Conservation (phyloP, 92 coral and sea anemone genomes). For the Porites cylindrica region DNA sequence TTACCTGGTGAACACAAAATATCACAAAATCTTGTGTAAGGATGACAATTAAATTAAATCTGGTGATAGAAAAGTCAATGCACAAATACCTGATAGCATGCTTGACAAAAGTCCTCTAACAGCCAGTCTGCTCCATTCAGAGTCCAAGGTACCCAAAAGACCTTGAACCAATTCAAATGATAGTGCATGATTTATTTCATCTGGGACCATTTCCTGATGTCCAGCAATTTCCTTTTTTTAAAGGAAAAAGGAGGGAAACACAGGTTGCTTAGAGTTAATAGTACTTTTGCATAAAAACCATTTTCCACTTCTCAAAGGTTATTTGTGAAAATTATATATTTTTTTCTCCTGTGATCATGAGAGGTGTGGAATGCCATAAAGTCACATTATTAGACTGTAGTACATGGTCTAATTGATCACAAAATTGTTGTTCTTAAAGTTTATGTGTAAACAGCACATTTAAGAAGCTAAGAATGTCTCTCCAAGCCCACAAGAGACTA, state of each 20-base stretch:
- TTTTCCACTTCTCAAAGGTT: constrained; percentile 18
- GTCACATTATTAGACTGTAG: constrained; percentile 15
- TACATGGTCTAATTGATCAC: constrained; percentile 16
- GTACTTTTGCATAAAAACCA: constrained; percentile 15
- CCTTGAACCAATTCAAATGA: constrained; percentile 11
- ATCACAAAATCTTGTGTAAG: constrained; percentile 6
- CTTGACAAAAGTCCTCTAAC: constrained; percentile 23
- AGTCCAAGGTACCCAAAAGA: constrained; percentile 12
- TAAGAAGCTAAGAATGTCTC: constrained; percentile 15
- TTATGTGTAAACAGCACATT: constrained; percentile 17
- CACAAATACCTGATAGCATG: constrained; percentile 11
- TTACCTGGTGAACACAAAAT: constrained; percentile 1
- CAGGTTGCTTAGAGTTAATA: constrained; percentile 8
- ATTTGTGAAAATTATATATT: constrained; percentile 9
- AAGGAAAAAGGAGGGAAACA: neutral
- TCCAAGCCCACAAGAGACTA: constrained; percentile 20
- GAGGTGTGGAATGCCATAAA: constrained; percentile 19
- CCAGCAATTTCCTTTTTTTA: constrained; percentile 2
- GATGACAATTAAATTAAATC: constrained; percentile 2
- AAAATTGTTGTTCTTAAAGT: constrained; percentile 7
- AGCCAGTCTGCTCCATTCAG: constrained; percentile 20
- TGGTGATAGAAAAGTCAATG: neutral
- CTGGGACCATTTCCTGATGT: constrained; percentile 11
- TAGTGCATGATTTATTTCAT: constrained; percentile 6
- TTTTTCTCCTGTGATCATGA: constrained; percentile 16